Percentiles rank a stretch among this genome's conserved stretches.
Evolutionary conservation across 2,888 invertebrate genomes (phyloP).

Genomic region (Unio pictorum): DNA sequence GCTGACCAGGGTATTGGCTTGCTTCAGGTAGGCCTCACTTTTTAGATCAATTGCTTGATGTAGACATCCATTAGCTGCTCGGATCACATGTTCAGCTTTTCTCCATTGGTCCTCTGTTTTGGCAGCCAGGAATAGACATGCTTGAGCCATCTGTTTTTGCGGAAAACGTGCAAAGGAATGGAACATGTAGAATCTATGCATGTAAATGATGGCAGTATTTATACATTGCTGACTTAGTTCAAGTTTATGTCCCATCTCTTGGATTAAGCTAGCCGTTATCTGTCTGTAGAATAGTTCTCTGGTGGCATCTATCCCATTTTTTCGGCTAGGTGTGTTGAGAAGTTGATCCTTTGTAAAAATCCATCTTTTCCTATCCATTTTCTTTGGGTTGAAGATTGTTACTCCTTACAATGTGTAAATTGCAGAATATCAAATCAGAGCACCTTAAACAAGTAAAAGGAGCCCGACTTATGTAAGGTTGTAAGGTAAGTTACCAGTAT

Average conservation of each 20-base stretch:
- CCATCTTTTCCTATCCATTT: conserved; percentile 79
- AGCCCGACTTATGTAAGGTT: too few relatives aligned
- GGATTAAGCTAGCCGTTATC: too few relatives aligned
- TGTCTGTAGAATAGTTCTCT: too few relatives aligned
- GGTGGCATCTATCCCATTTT: too few relatives aligned
- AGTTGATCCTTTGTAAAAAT: conserved; percentile 92
- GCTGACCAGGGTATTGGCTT: conserved; percentile 93
- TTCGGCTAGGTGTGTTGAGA: too few relatives aligned
- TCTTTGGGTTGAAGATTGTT: too few relatives aligned
- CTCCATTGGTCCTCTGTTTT: conserved; percentile 99
- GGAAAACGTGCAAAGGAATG: conserved; percentile 97
- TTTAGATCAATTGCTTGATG: conserved; percentile 81
- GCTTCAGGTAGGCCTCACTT: conserved; percentile 82
- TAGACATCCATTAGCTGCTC: conserved; percentile 90
- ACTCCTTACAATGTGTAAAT: too few relatives aligned
- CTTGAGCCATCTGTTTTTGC: conserved; percentile 90
- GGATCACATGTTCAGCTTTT: conserved; percentile 97
- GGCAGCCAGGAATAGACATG: conserved; percentile 95
- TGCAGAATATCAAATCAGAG: too few relatives aligned
- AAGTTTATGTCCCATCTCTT: conserved; percentile 93
- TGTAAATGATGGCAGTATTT: conserved; percentile 98
- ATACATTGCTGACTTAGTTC: conserved; percentile 98
- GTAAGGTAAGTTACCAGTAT: too few relatives aligned
- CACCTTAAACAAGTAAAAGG: too few relatives aligned
- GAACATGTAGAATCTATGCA: conserved; percentile 99